These are phyloP conservation scores for Poeciliopsis presidionis DNA, from an alignment of 2,797 vertebrate genomes.

Conservation along the genomic window DNA sequence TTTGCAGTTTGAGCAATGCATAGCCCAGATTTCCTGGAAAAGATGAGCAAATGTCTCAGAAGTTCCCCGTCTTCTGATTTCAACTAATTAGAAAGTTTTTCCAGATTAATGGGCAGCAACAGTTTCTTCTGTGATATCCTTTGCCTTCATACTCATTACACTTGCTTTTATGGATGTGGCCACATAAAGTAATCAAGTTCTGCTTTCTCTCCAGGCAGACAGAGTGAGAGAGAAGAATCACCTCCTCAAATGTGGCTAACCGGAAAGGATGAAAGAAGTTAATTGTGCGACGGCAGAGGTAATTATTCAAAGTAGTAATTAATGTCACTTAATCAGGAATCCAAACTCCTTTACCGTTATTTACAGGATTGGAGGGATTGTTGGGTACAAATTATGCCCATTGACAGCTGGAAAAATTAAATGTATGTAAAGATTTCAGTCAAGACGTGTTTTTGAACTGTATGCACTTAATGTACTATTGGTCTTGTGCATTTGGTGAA, in stretches of 20 bases:
- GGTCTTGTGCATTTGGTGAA: not conserved
- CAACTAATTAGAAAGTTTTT: not conserved
- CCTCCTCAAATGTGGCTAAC: slow-evolving; percentile 16
- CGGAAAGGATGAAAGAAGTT: slow-evolving; percentile 19
- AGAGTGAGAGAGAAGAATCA: slow-evolving; percentile 16
- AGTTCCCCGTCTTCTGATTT: not conserved
- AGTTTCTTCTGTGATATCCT: not conserved
- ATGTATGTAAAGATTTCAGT: not conserved
- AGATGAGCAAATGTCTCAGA: not conserved
- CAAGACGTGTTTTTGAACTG: not conserved
- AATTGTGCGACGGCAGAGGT: slow-evolving; percentile 27
- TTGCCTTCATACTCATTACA: not conserved
- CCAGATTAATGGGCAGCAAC: not conserved
- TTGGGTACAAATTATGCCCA: slow-evolving; percentile 31
- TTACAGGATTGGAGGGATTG: slow-evolving; percentile 27
- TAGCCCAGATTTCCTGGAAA: not conserved
- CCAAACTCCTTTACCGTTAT: slow-evolving; percentile 44
- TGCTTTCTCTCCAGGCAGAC: not conserved
- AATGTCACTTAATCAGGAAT: slow-evolving; percentile 35
- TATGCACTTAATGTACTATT: not conserved
- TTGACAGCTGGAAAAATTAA: slow-evolving; percentile 11
- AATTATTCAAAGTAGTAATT: slow-evolving; percentile 55
- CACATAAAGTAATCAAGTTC: not conserved
- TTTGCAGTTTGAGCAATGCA: not conserved
- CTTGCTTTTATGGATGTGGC: not conserved